Conservation (phyloP, 2,113 vertebrate genomes). For the Rhabdornis inornatus region DNA sequence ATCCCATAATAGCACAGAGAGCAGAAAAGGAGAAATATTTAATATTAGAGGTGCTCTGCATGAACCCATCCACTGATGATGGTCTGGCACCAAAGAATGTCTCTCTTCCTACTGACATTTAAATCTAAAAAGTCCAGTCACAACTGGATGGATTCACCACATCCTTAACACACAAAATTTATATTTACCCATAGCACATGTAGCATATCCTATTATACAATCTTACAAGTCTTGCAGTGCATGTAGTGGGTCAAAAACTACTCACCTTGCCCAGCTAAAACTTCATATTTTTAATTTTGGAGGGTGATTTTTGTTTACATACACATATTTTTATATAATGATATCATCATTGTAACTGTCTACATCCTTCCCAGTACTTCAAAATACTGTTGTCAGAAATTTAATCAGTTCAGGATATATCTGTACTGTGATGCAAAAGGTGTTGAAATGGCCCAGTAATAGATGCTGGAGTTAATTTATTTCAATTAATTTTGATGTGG, state of each 20-base stretch:
- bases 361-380: not conserved
- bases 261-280: not conserved
- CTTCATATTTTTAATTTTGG: fast-evolving
- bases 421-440: not conserved
- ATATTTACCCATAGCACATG: not conserved
- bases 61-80: not conserved
- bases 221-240: not conserved
- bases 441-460: not conserved
- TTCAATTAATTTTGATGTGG: not conserved
- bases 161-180: not conserved
- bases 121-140: not conserved
- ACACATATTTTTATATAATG: not conserved
- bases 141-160: not conserved
- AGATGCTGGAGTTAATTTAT: not conserved
- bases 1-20: not conserved
- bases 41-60: not conserved
- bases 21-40: not conserved
- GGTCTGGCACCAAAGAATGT: not conserved
- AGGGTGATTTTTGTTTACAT: not conserved
- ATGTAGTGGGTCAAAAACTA: not conserved
- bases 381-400: not conserved
- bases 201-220: not conserved
- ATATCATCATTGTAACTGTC: not conserved
- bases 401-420: not conserved
- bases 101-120: not conserved